phyloP scores from a whole-genome alignment of 2,113 vertebrate genomes.

The Gnathonemus longibarbis region DNA sequence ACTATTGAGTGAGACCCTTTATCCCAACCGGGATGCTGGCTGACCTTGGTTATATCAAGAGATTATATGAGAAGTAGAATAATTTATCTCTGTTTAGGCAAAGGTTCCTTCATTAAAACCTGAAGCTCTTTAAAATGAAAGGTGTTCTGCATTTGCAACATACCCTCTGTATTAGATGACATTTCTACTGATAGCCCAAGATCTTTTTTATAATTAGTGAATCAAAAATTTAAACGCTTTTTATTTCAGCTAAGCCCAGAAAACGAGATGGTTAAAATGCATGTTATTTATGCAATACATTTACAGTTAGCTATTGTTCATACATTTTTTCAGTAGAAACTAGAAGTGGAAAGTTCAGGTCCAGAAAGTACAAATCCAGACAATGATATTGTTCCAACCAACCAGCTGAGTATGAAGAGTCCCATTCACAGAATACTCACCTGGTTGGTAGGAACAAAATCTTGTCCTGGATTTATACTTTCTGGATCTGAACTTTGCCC shows the following conservation, averaged over 20 bases:
- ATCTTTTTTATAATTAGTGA: background rate
- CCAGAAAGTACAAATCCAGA: too few relatives aligned
- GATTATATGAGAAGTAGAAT: background rate
- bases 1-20: background rate
- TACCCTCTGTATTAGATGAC: background rate
- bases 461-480: too few relatives aligned
- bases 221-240: background rate
- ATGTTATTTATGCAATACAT: background rate
- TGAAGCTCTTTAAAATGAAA: background rate
- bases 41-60: background rate
- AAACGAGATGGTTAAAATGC: background rate
- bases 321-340: background rate
- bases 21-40: background rate
- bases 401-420: too few relatives aligned
- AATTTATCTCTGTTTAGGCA: background rate
- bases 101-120: background rate
- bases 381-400: too few relatives aligned
- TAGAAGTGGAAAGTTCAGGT: too few relatives aligned
- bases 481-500: too few relatives aligned
- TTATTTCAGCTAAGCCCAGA: background rate
- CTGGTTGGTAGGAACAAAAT: too few relatives aligned
- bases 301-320: background rate
- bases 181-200: background rate
- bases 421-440: too few relatives aligned
- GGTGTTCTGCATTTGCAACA: background rate